These are phyloP conservation scores for Hirundichthys speculiger DNA, from an alignment of 2,113 vertebrate species.

Conservation along the genomic window DNA sequence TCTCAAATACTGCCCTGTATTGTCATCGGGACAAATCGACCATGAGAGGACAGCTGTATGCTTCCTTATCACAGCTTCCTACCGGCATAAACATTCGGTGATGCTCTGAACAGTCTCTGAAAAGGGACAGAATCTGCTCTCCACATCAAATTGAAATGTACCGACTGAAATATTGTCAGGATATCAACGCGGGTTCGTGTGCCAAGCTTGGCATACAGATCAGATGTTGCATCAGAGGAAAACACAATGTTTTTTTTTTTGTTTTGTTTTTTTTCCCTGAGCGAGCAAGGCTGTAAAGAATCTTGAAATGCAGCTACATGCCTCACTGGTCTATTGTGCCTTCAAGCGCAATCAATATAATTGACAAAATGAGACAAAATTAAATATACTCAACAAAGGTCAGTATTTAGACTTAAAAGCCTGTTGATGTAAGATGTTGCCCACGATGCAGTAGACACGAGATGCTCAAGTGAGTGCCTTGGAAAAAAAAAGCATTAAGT, in stretches of 20 bases:
- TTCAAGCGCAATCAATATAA: conserved; percentile 33
- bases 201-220: conserved; percentile 62
- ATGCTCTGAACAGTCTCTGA: conserved; percentile 47
- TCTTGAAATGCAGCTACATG: conserved; percentile 23
- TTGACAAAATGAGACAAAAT: conserved; percentile 2
- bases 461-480: background rate
- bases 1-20: conserved; percentile 64
- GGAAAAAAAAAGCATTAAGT: background rate
- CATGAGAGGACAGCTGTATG: conserved; percentile 61
- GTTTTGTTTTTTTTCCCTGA: no score
- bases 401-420: conserved; percentile 7
- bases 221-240: conserved; percentile 58
- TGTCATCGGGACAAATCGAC: conserved; percentile 71
- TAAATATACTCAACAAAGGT: conserved; percentile 11
- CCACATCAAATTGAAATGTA: conserved; percentile 78
- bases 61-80: conserved; percentile 65
- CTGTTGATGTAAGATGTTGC: background rate
- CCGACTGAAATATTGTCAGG: conserved; percentile 71
- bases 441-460: background rate
- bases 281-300: conserved; percentile 28
- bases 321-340: conserved; percentile 12
- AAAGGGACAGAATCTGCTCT: conserved; percentile 63
- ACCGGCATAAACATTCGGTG: conserved; percentile 61
- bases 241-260: conserved; percentile 43
- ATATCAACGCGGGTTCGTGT: conserved; percentile 59